Conservation (phyloP, 2,888 invertebrate species). For the Tineola bisselliella region DNA sequence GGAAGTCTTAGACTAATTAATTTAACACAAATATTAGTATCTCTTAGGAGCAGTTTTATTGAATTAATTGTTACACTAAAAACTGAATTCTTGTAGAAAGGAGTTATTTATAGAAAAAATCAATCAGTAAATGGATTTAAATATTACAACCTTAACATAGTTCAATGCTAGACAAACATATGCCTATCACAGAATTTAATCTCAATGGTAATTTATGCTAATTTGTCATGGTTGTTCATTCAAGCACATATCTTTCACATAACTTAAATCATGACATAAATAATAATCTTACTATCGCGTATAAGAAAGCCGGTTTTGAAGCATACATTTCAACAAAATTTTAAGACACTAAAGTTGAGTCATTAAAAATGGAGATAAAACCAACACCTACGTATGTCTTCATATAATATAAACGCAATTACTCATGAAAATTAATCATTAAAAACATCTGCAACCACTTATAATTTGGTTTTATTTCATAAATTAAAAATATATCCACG, state of each 20-base stretch:
- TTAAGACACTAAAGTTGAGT: neutral
- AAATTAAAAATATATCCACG: neutral
- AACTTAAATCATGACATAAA: neutral
- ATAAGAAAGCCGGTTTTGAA: constrained; percentile 2
- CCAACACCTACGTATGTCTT: neutral
- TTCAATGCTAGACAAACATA: neutral
- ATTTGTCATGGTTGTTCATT: constrained; percentile 11
- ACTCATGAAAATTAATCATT: no score
- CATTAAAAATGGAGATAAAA: neutral
- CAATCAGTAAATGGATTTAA: no score
- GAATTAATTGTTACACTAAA: no score
- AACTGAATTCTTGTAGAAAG: no score
- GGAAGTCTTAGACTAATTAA: neutral
- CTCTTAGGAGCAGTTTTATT: no score
- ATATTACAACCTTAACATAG: neutral
- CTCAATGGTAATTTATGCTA: constrained; percentile 8
- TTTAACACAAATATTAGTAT: neutral
- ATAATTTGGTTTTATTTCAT: neutral
- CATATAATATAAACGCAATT: no score
- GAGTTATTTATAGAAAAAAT: no score
- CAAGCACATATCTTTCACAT: neutral
- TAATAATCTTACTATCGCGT: neutral
- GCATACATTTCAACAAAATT: neutral
- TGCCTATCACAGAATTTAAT: neutral
- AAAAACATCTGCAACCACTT: no score